Evolutionary conservation across 2,797 vertebrate genomes (phyloP).

Genomic region (Sebastiscus tertius): DNA sequence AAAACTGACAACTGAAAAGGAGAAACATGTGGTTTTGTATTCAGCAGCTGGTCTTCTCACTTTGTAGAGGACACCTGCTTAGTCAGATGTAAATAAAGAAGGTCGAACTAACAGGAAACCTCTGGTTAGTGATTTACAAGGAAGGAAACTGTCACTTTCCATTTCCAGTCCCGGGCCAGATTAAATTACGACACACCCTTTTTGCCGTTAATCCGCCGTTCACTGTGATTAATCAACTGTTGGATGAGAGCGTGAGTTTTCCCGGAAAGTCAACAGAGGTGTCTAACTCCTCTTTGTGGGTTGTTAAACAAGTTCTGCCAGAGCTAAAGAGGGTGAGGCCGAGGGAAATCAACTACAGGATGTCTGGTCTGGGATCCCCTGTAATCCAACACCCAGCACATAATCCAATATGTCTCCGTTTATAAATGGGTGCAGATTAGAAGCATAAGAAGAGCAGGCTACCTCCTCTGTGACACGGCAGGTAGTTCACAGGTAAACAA

Average conservation of each 20-base stretch:
- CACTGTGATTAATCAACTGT: not conserved
- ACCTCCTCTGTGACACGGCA: constrained; percentile 5
- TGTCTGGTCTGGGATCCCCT: constrained; percentile 4
- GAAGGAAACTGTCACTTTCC: not conserved
- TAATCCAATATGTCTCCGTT: constrained; percentile 59
- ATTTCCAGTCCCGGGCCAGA: not conserved
- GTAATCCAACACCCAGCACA: constrained; percentile 48
- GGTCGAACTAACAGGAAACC: not conserved
- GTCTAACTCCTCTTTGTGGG: not conserved
- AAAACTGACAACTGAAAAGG: no score
- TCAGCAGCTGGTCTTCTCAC: not conserved
- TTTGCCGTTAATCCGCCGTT: not conserved
- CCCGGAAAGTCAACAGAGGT: not conserved
- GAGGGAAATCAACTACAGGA: not conserved
- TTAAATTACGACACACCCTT: not conserved
- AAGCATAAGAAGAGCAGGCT: constrained; percentile 17
- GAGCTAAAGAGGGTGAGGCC: constrained; percentile 9
- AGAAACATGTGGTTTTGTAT: not conserved
- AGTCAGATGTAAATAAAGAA: not conserved
- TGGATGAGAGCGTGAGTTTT: not conserved
- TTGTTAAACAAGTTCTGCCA: constrained; percentile 50
- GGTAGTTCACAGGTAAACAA: not conserved
- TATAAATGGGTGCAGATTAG: constrained; percentile 74
- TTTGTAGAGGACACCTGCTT: not conserved
- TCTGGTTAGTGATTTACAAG: not conserved